Percentiles rank a stretch among this genome's conserved stretches.
Conservation (phyloP, 2,888 invertebrate species). For the Cantharis rustica region DNA sequence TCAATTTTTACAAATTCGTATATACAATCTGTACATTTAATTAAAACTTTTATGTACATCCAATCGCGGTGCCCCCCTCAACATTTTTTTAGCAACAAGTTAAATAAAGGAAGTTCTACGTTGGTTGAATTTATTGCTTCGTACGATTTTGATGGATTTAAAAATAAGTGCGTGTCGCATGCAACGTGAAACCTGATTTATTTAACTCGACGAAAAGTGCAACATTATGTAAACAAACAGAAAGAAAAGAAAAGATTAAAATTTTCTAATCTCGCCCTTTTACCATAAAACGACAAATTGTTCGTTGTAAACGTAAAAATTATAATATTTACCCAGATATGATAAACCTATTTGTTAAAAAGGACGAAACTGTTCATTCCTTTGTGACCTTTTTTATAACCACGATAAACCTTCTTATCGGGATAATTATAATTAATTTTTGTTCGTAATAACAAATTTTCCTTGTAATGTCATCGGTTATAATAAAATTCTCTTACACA, state of each 20-base stretch:
- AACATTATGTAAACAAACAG: not conserved
- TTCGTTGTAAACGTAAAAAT: not conserved
- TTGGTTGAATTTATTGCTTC: not conserved
- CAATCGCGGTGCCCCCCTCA: not conserved
- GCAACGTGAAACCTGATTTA: not conserved
- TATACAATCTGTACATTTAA: constrained; percentile 35
- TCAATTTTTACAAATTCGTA: constrained; percentile 32
- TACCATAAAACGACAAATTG: not conserved
- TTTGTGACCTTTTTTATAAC: constrained; percentile 25
- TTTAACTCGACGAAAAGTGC: not conserved
- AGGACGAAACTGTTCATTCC: constrained; percentile 26
- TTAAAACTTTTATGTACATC: constrained; percentile 28
- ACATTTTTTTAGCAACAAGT: not conserved
- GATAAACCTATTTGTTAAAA: constrained; percentile 2
- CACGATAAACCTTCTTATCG: constrained; percentile 25
- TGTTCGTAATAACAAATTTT: not conserved
- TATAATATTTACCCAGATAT: constrained; percentile 3
- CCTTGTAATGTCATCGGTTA: constrained; percentile 15
- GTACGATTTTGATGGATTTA: not conserved
- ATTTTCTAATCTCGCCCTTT: not conserved
- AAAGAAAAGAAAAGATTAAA: not conserved
- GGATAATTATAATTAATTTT: constrained; percentile 32
- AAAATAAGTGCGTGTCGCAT: not conserved
- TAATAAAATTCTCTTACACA: not conserved
- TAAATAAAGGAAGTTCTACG: not conserved